Evolutionary conservation across 1,140 invertebrate genomes (phyloP).

Genomic region (Zophobas atratus): DNA sequence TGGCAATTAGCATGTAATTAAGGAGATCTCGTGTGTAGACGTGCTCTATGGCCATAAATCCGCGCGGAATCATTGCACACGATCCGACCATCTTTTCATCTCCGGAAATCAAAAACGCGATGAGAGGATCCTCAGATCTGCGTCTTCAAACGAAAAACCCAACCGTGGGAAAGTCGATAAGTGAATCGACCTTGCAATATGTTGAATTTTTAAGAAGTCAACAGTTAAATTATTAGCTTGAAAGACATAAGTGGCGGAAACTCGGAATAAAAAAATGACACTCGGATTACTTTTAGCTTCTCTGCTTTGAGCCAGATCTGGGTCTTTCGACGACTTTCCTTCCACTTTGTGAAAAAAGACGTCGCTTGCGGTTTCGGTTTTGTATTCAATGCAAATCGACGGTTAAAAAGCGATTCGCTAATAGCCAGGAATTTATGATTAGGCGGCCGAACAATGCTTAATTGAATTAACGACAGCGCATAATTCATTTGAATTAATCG

Average conservation of each 20-base stretch:
- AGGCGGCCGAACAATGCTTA: constrained; percentile 11
- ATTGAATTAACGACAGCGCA: constrained; percentile 32
- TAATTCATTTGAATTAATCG: constrained; percentile 31
- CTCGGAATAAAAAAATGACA: constrained; percentile 36
- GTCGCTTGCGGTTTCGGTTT: not conserved
- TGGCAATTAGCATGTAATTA: constrained; percentile 47
- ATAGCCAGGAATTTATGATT: constrained; percentile 15
- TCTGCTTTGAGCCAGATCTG: constrained; percentile 34
- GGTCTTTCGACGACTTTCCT: constrained; percentile 18
- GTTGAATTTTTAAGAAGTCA: constrained; percentile 29
- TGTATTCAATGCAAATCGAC: constrained; percentile 30
- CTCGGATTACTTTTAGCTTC: constrained; percentile 36
- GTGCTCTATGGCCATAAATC: constrained; percentile 2
- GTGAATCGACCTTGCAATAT: constrained; percentile 26
- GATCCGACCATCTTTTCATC: too few relatives aligned
- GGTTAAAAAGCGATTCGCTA: constrained; percentile 14
- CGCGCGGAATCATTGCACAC: too few relatives aligned
- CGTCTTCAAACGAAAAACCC: not conserved
- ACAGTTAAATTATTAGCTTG: constrained; percentile 37
- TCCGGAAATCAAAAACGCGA: too few relatives aligned
- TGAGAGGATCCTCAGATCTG: too few relatives aligned
- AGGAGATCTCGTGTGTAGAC: constrained; percentile 20
- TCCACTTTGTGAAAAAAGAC: constrained; percentile 32
- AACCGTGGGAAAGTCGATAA: constrained; percentile 11
- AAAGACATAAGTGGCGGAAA: constrained; percentile 40